phyloP scores from a whole-genome alignment of 2,113 vertebrate genomes.

The Falcunculus frontatus region DNA sequence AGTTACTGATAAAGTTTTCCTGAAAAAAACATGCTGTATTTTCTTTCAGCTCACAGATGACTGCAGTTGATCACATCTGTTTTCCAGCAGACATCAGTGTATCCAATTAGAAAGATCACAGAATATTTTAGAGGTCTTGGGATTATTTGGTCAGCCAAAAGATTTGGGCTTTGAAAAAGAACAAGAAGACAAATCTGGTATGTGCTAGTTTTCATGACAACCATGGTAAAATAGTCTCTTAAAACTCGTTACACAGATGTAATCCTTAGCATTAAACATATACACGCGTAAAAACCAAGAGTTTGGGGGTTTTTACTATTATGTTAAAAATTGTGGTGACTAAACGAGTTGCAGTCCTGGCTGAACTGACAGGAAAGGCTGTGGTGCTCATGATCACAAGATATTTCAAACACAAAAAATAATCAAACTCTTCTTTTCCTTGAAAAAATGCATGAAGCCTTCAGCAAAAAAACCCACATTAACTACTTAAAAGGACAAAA shows the following conservation, averaged over 20 bases:
- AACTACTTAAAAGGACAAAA: not conserved
- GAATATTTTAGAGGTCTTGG: slow-evolving; percentile 34
- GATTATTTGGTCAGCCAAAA: slow-evolving; percentile 39
- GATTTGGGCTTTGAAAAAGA: slow-evolving; percentile 22
- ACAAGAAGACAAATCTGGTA: not conserved
- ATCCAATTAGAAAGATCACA: slow-evolving; percentile 52
- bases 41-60: slow-evolving; percentile 37
- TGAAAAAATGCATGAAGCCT: not conserved
- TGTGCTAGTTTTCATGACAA: not conserved
- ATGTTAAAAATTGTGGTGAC: not conserved
- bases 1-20: slow-evolving; percentile 43
- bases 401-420: not conserved
- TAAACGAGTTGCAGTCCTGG: not conserved
- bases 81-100: slow-evolving; percentile 49
- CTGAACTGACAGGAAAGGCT: not conserved
- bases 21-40: not conserved
- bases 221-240: not conserved
- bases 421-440: not conserved
- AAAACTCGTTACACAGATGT: not conserved
- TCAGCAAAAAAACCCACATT: not conserved
- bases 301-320: not conserved
- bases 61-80: slow-evolving; percentile 54
- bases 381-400: not conserved
- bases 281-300: not conserved
- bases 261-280: not conserved